Conservation (phyloP, 2,797 vertebrate species). For the Pyrrhura leucotis region DNA sequence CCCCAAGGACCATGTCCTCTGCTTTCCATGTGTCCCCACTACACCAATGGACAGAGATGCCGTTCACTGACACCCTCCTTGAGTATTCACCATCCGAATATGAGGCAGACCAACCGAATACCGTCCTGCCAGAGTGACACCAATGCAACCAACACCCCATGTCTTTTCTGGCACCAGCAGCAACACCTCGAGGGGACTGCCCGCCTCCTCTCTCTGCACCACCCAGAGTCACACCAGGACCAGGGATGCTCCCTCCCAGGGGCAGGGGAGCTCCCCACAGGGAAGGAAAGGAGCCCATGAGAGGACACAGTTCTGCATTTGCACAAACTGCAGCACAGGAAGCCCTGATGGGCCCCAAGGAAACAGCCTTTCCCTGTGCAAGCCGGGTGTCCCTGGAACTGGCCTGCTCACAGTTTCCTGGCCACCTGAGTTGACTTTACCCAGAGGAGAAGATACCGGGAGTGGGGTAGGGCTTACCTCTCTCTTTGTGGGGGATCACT, state of each 20-base stretch:
- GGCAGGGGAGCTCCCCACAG: not conserved
- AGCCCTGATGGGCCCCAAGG: fast-evolving
- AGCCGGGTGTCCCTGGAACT: fast-evolving
- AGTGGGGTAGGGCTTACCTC: not conserved
- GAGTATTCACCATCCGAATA: fast-evolving
- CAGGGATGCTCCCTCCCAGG: not conserved
- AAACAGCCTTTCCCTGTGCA: fast-evolving
- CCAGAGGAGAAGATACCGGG: not conserved
- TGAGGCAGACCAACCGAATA: not conserved
- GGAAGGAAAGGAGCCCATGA: not conserved
- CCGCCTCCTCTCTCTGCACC: fast-evolving
- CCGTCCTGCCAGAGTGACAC: not conserved
- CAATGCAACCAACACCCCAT: fast-evolving
- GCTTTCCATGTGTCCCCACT: not conserved
- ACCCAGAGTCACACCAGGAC: not conserved
- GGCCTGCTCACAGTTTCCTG: not conserved
- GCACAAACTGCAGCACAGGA: not conserved
- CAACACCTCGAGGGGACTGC: not conserved
- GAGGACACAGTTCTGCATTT: not conserved
- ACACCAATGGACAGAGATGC: not conserved
- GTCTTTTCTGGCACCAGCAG: not conserved
- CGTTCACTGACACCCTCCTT: not conserved
- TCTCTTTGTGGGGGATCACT: not conserved
- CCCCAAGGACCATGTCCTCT: not conserved
- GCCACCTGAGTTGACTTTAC: not conserved